These are phyloP conservation scores for Oceanodroma tethys DNA, from an alignment of 2,113 vertebrate genomes.

Conservation along the genomic window DNA sequence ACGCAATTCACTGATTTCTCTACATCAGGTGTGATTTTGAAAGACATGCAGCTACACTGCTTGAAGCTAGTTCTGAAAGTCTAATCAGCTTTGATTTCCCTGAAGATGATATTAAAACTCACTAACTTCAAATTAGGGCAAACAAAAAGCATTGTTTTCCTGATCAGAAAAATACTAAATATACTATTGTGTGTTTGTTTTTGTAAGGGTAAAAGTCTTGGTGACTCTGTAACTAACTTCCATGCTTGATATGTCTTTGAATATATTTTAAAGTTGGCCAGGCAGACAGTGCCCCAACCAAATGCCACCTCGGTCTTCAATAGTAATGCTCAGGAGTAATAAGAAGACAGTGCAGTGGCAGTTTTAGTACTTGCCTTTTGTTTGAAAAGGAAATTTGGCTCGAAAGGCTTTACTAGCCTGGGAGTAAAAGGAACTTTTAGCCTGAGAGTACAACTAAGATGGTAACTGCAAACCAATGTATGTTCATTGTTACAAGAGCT, in stretches of 20 bases:
- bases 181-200: neutral
- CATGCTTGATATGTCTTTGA: neutral
- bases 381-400: neutral
- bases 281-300: neutral
- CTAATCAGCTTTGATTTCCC: neutral
- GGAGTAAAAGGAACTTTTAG: neutral
- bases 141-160: neutral
- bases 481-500: neutral
- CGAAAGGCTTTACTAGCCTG: neutral
- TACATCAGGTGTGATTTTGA: neutral
- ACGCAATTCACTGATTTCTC: neutral
- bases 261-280: neutral
- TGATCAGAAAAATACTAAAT: neutral
- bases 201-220: neutral
- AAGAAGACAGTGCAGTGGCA: neutral
- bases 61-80: neutral
- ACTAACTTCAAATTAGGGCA: neutral
- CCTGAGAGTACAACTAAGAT: neutral
- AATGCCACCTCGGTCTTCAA: neutral
- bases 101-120: neutral
- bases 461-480: neutral
- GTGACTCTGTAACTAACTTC: neutral
- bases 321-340: neutral
- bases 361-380: neutral
- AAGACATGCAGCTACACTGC: neutral